Conservation (phyloP, 2,797 vertebrate genomes). For the Loriculus beryllinus region DNA sequence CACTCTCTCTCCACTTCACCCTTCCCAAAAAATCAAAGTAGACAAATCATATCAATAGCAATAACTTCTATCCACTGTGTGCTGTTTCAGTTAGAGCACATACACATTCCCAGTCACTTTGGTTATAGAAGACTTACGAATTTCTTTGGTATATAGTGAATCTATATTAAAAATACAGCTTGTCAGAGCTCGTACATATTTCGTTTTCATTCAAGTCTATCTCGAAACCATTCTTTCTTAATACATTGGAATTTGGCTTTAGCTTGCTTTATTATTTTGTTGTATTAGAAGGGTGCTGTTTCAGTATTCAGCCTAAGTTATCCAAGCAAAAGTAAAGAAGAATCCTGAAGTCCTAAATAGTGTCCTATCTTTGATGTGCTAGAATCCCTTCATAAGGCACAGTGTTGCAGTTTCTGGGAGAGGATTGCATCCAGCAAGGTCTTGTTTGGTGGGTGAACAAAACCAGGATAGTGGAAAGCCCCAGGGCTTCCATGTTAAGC, state of each 20-base stretch:
- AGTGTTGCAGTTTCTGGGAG: neutral
- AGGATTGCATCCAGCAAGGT: neutral
- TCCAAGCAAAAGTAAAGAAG: neutral
- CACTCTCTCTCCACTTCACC: neutral
- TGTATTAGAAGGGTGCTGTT: neutral
- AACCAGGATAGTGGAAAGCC: neutral
- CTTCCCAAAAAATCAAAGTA: neutral
- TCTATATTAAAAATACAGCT: neutral
- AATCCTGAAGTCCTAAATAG: neutral
- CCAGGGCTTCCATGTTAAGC: neutral
- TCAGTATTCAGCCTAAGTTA: neutral
- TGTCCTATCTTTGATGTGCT: neutral
- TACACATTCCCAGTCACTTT: neutral
- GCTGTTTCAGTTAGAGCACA: neutral
- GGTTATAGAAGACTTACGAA: neutral
- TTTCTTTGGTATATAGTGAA: neutral
- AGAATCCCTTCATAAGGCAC: neutral
- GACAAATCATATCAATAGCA: neutral
- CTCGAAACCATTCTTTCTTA: neutral
- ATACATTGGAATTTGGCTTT: neutral
- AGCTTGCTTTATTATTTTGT: neutral
- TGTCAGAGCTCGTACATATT: neutral
- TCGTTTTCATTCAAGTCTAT: neutral
- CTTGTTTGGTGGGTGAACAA: neutral
- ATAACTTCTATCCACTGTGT: neutral